Conservation (phyloP, 2,888 invertebrate genomes). For the Drosophila fungiperda region DNA sequence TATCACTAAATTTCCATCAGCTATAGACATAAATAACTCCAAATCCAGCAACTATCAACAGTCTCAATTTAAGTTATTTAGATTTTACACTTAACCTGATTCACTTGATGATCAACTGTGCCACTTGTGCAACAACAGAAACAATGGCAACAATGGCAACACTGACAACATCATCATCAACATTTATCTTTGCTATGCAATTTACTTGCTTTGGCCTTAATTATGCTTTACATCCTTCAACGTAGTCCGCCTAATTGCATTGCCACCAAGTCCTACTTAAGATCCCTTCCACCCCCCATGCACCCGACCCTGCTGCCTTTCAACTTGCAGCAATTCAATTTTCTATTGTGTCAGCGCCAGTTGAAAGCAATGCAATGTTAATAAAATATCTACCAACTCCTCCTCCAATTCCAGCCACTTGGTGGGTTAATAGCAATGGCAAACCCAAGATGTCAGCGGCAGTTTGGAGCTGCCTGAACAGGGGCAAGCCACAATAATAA, state of each 20-base stretch:
- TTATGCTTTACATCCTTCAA: conserved; percentile 71
- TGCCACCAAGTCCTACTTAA: conserved; percentile 13
- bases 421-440: conserved; percentile 54
- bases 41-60: too few species aligned
- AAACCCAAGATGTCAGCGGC: conserved; percentile 64
- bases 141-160: conserved; percentile 1
- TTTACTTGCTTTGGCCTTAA: conserved; percentile 61
- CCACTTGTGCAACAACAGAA: conserved; percentile 20
- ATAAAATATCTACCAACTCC: conserved; percentile 56
- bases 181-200: conserved; percentile 43
- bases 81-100: conserved; percentile 14
- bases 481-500: not conserved
- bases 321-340: conserved; percentile 73
- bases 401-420: not conserved
- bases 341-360: conserved; percentile 73
- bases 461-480: conserved; percentile 19
- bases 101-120: conserved; percentile 9
- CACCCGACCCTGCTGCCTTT: not conserved
- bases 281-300: not conserved
- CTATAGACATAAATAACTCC: not conserved
- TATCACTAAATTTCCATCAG: not conserved
- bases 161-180: not conserved
- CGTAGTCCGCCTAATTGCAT: conserved; percentile 75
- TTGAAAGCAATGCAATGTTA: conserved; percentile 76
- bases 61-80: not conserved